phyloP scores from a whole-genome alignment of 2,888 invertebrate genomes.

The Apamea monoglypha region DNA sequence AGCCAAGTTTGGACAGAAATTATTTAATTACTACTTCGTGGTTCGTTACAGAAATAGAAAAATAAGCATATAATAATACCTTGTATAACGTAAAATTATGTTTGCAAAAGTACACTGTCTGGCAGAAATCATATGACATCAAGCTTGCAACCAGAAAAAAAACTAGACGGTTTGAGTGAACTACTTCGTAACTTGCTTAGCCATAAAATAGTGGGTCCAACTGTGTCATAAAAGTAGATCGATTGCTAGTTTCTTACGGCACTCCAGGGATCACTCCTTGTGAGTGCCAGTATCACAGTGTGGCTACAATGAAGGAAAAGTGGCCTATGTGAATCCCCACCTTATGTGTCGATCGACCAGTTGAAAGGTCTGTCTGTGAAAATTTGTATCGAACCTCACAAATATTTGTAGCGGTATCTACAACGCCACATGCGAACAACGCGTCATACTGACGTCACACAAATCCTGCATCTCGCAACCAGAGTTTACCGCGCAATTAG shows the following conservation, averaged over 20 bases:
- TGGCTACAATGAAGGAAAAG: conserved; percentile 17
- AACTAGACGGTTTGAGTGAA: conserved; percentile 6
- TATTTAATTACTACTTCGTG: conserved; percentile 40
- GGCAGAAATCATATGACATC: neutral
- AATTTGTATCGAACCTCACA: neutral
- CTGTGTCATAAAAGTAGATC: conserved; percentile 52
- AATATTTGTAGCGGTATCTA: too few relatives aligned
- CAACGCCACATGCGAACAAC: too few relatives aligned
- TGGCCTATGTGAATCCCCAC: neutral
- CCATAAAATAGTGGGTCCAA: conserved; percentile 35
- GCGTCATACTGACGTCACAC: too few relatives aligned
- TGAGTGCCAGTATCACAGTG: conserved; percentile 21
- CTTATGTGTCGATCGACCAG: neutral
- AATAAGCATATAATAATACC: neutral
- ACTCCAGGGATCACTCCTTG: conserved; percentile 31
- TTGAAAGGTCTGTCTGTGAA: neutral
- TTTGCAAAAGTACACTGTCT: neutral
- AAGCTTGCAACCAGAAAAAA: neutral
- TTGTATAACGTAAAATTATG: neutral
- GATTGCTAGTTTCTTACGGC: conserved; percentile 41
- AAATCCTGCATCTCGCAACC: too few relatives aligned
- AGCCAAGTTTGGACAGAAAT: conserved; percentile 28
- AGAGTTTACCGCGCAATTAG: too few relatives aligned
- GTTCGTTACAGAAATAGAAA: neutral
- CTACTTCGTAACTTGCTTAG: conserved; percentile 29